Evolutionary conservation across 2,797 vertebrate genomes (phyloP).

Genomic region (Chrosomus eos): DNA sequence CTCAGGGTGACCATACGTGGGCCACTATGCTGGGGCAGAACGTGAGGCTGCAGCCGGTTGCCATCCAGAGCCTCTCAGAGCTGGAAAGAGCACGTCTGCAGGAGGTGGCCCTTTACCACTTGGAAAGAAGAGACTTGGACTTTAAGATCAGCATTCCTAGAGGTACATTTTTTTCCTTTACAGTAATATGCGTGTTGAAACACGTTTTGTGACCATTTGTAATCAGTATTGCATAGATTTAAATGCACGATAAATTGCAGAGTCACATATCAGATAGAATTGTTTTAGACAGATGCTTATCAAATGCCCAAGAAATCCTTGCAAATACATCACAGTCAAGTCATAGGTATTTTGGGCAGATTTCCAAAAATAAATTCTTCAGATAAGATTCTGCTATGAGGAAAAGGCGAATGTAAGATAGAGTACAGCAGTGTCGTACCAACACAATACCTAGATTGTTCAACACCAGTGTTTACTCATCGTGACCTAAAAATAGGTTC

Average conservation of each 20-base stretch:
- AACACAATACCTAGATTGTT: not conserved
- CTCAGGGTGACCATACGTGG: constrained; percentile 72
- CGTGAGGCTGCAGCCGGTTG: constrained; percentile 78
- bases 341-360: not conserved
- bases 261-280: not conserved
- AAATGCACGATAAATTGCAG: not conserved
- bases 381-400: not conserved
- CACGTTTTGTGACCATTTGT: not conserved
- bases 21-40: constrained; percentile 77
- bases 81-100: constrained; percentile 88
- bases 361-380: not conserved
- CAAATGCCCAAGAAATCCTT: not conserved
- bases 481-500: not conserved
- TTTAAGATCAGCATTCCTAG: constrained; percentile 79
- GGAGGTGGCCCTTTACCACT: constrained; percentile 84
- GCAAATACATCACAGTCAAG: not conserved
- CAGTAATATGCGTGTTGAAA: not conserved
- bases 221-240: not conserved
- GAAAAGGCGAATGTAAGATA: not conserved
- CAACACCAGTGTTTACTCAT: not conserved
- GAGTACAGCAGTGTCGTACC: not conserved
- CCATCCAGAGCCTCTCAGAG: constrained; percentile 91
- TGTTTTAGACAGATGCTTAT: constrained; percentile 16
- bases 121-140: constrained; percentile 79
- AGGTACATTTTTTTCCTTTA: constrained; percentile 73